phyloP scores from a whole-genome alignment of 2,888 invertebrate species.

The Nephrotoma appendiculata region DNA sequence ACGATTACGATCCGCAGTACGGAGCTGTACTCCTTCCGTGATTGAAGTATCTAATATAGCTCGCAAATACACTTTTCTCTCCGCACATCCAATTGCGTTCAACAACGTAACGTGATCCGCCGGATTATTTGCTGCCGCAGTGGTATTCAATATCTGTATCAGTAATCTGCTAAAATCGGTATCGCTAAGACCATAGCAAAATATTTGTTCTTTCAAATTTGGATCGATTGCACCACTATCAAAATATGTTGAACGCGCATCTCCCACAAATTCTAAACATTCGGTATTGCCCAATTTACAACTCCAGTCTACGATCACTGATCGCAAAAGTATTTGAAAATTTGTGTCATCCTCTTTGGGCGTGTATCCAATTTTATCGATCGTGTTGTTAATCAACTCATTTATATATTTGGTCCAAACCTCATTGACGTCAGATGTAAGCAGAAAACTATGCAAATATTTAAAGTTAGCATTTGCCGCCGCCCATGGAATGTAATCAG shows the following conservation, averaged over 20 bases:
- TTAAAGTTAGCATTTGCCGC: conserved; percentile 40
- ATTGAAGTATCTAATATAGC: background rate
- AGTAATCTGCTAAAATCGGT: too few species aligned
- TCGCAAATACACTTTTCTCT: background rate
- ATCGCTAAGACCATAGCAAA: conserved; percentile 23
- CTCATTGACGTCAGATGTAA: background rate
- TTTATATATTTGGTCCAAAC: background rate
- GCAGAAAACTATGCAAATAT: background rate
- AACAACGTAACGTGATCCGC: conserved; percentile 45
- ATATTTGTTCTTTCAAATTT: conserved; percentile 24
- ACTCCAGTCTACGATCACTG: conserved; percentile 23
- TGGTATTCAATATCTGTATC: conserved; percentile 23
- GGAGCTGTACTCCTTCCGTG: background rate
- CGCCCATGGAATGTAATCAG: conserved; percentile 53
- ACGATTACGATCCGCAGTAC: background rate
- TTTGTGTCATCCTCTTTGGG: conserved; percentile 23
- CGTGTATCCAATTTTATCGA: conserved; percentile 22
- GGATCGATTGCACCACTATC: conserved; percentile 17
- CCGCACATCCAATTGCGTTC: conserved; percentile 43
- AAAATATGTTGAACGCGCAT: conserved; percentile 16
- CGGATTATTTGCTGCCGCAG: conserved; percentile 39
- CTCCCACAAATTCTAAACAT: conserved; percentile 22
- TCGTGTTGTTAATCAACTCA: conserved; percentile 20
- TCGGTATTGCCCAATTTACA: conserved; percentile 21
- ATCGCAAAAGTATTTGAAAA: conserved; percentile 22